Conservation (phyloP, 2,888 invertebrate species). For the Syrista parreyssii region DNA sequence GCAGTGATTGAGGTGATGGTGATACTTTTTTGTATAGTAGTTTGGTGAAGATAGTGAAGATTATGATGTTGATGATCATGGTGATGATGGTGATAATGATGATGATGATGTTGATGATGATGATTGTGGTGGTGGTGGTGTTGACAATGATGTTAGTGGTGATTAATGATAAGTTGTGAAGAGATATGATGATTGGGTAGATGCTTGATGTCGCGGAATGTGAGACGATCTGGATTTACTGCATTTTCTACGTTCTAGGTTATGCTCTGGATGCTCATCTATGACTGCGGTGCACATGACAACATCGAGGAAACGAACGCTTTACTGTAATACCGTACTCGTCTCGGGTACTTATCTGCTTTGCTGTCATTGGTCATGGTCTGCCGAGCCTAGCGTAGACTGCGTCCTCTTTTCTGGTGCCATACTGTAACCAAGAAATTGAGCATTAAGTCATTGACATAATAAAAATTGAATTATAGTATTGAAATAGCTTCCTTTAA, state of each 20-base stretch:
- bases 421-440: conserved; percentile 16
- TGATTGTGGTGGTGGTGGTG: conserved; percentile 12
- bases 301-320: conserved; percentile 50
- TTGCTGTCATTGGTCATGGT: conserved; percentile 29
- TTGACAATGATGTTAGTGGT: conserved; percentile 24
- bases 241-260: conserved; percentile 40
- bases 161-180: conserved; percentile 14
- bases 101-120: conserved; percentile 18
- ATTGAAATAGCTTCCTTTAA: too few relatives aligned
- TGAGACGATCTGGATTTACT: conserved; percentile 6
- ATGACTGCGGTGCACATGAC: conserved; percentile 48
- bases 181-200: too few relatives aligned
- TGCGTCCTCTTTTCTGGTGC: conserved; percentile 17
- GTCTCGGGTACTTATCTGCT: conserved; percentile 52
- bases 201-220: conserved; percentile 16
- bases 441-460: not conserved
- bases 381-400: conserved; percentile 10
- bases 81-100: conserved; percentile 19
- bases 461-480: not conserved
- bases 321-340: conserved; percentile 38
- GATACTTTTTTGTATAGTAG: too few relatives aligned
- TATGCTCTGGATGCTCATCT: conserved; percentile 46
- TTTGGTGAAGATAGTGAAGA: conserved; percentile 12
- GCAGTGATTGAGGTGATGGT: too few relatives aligned
- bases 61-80: conserved; percentile 15